phyloP scores from a whole-genome alignment of 2,888 invertebrate species.

The Pseudococcus viburni region DNA sequence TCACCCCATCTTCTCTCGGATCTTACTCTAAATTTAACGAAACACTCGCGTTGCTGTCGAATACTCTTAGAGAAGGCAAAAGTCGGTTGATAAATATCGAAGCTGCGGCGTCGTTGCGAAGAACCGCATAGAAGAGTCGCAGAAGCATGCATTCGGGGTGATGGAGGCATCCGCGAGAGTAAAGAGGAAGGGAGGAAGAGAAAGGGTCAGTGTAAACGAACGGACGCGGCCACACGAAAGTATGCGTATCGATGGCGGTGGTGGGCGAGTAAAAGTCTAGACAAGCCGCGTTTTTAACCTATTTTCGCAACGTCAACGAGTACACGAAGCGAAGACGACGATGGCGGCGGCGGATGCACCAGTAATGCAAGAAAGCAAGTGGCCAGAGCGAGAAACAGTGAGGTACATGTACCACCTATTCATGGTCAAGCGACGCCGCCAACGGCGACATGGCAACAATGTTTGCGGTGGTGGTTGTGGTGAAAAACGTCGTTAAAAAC shows the following conservation, averaged over 20 bases:
- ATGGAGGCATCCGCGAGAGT: background rate
- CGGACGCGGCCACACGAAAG: constrained; percentile 22
- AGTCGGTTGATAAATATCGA: background rate
- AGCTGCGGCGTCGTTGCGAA: background rate
- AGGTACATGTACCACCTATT: background rate
- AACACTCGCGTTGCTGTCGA: no score
- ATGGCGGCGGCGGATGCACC: background rate
- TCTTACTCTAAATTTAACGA: no score
- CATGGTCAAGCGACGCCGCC: background rate
- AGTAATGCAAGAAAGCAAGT: constrained; percentile 42
- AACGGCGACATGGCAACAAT: background rate
- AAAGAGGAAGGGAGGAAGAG: background rate
- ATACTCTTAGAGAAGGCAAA: background rate
- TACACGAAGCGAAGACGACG: background rate
- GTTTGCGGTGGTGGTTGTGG: background rate
- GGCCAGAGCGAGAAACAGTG: background rate
- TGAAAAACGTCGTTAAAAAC: constrained; percentile 12
- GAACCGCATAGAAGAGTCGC: background rate
- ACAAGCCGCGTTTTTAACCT: constrained; percentile 63
- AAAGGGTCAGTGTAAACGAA: constrained; percentile 43
- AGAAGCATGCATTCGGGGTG: background rate
- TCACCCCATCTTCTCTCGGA: no score
- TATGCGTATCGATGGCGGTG: constrained; percentile 51
- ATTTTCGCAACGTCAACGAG: constrained; percentile 55
- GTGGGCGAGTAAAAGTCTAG: constrained; percentile 66